Evolutionary conservation across 2,888 invertebrate genomes (phyloP), one percentile per base, ranked within the genome.

Genomic region (Onchidella celtica): DNA sequence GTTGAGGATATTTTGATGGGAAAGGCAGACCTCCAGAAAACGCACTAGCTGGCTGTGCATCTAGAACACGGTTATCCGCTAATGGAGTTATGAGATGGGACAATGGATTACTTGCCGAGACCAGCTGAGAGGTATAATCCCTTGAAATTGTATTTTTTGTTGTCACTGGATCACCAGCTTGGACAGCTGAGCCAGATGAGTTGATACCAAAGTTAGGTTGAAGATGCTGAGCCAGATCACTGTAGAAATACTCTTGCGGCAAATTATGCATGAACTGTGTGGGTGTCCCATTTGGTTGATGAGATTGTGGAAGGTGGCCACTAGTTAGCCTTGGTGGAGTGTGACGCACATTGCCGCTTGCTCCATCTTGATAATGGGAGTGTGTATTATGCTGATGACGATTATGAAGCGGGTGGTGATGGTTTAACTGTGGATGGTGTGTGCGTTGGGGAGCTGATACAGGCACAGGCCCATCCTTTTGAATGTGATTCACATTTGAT

Each of bases 351-450:
- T 47, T 63, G 21, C 29, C 21, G 55, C 40, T 34, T 6, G 69
- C 11, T 29, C 17, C 4, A 24, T 77, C 68, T 9, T 66, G 57
- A 21, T 2, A 29, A 3, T 11, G 4, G 3, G 32, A 27, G 34
- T 36, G 34, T 2, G 68, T 27, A 47, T 47, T 40, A 61, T 63
- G 47, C 17, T 34, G 40, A 40, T 68, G 74, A 3, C 81, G 65
- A 27, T 57, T 81, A 47, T 81, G 69, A 1, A 81, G 75, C 47
- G 69, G 81, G 69, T 75, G 81, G 34, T 81, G 75, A 38, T 75
- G 75, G 68, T 81, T 81, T 17, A 75, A 32, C 40, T 47, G 69
- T 29, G 75, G 75, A 21, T 69, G 69, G 21, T 68, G 68, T 57
- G 59, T 27, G 59, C 75, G 36, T 24, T 24, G 69, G 24, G 66